Percentiles rank a stretch among this genome's conserved stretches.
These are phyloP conservation scores for Amblyjoppa fuscipennis DNA, from an alignment of 2,888 invertebrate genomes.

Conservation along the genomic window DNA sequence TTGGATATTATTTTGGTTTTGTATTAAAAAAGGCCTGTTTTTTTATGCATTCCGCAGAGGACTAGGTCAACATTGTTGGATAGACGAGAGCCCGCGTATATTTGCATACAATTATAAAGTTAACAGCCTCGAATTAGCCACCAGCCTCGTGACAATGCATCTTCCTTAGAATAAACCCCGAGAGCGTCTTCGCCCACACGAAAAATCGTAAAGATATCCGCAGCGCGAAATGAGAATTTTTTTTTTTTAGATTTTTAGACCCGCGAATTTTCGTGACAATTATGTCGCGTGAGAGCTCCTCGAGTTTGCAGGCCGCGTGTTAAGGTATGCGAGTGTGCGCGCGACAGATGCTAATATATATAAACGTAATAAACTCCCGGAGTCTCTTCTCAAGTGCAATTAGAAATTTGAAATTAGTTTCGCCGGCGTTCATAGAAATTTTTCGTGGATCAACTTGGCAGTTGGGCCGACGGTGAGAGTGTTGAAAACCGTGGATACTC, in stretches of 20 bases:
- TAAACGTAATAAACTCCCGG: conserved; percentile 44
- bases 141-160: conserved; percentile 41
- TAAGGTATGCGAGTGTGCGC: background rate
- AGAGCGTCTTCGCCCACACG: conserved; percentile 14
- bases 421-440: conserved; percentile 1
- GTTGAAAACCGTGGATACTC: background rate
- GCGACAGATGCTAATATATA: background rate
- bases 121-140: conserved; percentile 41
- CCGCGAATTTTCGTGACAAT: conserved; percentile 31
- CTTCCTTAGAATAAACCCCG: conserved; percentile 21
- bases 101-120: conserved; percentile 56
- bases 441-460: background rate
- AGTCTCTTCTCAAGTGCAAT: conserved; percentile 12
- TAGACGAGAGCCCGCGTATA: conserved; percentile 40
- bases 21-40: background rate
- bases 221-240: conserved; percentile 31
- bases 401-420: conserved; percentile 44
- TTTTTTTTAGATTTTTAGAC: background rate
- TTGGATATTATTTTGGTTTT: background rate
- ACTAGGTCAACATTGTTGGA: conserved; percentile 20
- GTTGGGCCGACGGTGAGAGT: background rate
- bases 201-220: conserved; percentile 54
- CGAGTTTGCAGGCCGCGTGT: background rate
- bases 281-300: background rate
- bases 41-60: conserved; percentile 9